Percentiles rank a stretch among this genome's conserved stretches.
Evolutionary conservation across 2,113 vertebrate species (phyloP).

Genomic region (Sebastes fasciatus): DNA sequence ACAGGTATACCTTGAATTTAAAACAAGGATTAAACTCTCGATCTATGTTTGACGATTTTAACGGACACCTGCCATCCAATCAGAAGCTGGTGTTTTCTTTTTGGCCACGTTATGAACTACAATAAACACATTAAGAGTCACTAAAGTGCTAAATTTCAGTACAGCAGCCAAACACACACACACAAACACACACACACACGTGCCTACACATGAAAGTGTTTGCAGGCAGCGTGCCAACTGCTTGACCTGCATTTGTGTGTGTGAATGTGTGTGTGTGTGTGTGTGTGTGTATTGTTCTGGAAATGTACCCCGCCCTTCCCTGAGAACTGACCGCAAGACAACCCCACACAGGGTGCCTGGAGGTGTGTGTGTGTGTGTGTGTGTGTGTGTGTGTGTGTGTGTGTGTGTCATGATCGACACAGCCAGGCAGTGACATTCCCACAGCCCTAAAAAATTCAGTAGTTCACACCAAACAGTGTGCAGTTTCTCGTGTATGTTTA

Average conservation of each 20-base stretch:
- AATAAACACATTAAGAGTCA: not conserved
- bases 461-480: conserved; percentile 1
- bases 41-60: too few species aligned
- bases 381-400: conserved; percentile 22
- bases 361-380: conserved; percentile 31
- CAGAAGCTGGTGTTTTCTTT: too few species aligned
- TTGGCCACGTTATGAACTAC: not conserved
- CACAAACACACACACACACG: not conserved
- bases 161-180: not conserved
- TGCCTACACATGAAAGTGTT: not conserved
- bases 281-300: conserved; percentile 6
- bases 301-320: conserved; percentile 49
- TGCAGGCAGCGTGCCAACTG: not conserved
- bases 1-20: too few species aligned
- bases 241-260: conserved; percentile 21
- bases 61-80: too few species aligned
- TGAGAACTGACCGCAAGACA: conserved; percentile 65
- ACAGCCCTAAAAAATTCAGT: not conserved
- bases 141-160: not conserved
- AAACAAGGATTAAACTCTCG: too few species aligned
- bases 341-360: conserved; percentile 52
- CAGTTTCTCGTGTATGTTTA: not conserved
- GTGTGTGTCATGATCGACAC: conserved; percentile 15
- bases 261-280: conserved; percentile 2
- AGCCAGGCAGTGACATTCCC: conserved; percentile 36